Evolutionary conservation across 1,140 invertebrate genomes (phyloP), one percentile per base, ranked within the genome.

Genomic region (Metopolophium dirhodum): DNA sequence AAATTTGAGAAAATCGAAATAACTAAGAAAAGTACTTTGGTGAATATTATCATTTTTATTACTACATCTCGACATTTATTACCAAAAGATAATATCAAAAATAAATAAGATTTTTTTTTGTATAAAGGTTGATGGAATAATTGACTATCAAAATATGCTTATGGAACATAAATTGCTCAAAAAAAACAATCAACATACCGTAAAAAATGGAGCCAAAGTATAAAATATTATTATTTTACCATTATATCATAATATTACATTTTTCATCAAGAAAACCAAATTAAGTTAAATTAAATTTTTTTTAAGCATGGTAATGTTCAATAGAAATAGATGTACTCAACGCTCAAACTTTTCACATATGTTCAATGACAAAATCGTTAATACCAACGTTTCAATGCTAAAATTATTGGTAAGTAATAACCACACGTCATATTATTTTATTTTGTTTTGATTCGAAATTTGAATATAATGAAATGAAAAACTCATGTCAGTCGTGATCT

Each of bases 1-100:
- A 85, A 45, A 7, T 93, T 45, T 93, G 49, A 86, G 45, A 92
- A 86, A 86, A 47, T 93, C 2, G 49, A 93, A 85, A 26, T 2
- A 54, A 1, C 1, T 20, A 51, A 85, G 7, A 93, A 93, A 93
- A 41, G 57, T 18, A 26, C 3, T 51, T 86, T 82, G 91, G 91
- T 93, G 86, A 91, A 35, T 41, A 61, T 45, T 22, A 6, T 61
- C 26, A 2, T 30, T 57, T 37, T 11, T 41, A 22, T 41, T 90
- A 30, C 0, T 30, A 57, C 49, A 6, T 82, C 14, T 82, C 11
- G 22, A 26, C 22, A 54, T 23, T 8, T 88, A 9, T 86, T 47
- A 18, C 11, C 14, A 41, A 45, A 61, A 30, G 26, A 61, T 61
- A 30, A 49, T 49, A 8, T 26, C 30, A 26, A 57, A 57, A 61